Evolutionary conservation across 2,888 invertebrate species (phyloP).

Genomic region (Theretra japonica): DNA sequence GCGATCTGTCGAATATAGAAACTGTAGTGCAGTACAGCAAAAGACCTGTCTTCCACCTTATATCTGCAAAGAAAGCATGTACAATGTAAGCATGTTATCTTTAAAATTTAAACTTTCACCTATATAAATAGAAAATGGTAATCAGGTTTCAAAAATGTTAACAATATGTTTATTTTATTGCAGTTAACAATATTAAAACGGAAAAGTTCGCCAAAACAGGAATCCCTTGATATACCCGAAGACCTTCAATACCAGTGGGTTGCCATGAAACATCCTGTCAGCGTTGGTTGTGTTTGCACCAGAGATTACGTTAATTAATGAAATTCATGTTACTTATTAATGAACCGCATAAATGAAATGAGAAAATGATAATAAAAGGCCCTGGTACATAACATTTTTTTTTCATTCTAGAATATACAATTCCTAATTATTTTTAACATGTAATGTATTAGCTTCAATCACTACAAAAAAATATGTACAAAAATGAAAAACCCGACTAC

Average conservation of each 20-base stretch:
- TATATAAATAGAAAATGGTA: no score
- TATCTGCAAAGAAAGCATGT: conserved; percentile 59
- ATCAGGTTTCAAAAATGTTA: no score
- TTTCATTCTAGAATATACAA: no score
- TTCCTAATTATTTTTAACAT: neutral
- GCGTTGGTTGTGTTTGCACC: conserved; percentile 66
- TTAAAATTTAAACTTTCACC: neutral
- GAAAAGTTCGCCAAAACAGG: conserved; percentile 42
- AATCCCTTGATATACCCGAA: conserved; percentile 46
- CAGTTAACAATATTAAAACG: conserved; percentile 66
- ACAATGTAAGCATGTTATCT: conserved; percentile 57
- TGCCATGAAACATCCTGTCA: conserved; percentile 55
- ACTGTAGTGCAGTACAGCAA: conserved; percentile 52
- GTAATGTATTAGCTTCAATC: neutral
- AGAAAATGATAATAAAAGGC: neutral
- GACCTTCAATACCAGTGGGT: conserved; percentile 60
- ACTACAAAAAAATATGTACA: no score
- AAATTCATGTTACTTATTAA: neutral
- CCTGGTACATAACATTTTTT: no score
- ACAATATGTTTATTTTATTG: conserved; percentile 40
- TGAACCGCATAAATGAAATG: neutral
- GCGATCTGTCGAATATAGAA: conserved; percentile 55
- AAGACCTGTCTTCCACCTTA: conserved; percentile 59
- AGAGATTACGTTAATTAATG: conserved; percentile 45
- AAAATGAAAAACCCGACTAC: no score